Percentiles rank a stretch among this genome's conserved stretches.
Conservation (phyloP, 2,113 vertebrate genomes). For the Tricholaema leucomelas region DNA sequence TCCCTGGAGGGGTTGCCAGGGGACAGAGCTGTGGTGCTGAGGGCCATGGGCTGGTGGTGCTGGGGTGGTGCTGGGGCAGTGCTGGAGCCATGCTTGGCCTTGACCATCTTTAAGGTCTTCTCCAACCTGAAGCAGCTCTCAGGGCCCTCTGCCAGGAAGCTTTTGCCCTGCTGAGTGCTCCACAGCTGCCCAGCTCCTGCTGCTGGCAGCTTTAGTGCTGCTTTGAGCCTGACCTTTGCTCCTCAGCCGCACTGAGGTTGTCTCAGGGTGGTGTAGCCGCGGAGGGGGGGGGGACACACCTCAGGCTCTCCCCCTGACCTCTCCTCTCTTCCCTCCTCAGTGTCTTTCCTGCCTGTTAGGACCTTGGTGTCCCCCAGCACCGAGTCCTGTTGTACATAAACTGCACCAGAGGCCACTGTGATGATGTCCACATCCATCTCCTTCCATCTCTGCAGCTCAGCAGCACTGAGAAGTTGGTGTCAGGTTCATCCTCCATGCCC, state of each 20-base stretch:
- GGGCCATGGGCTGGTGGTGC: no score
- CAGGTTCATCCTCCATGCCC: neutral
- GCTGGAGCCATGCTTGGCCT: no score
- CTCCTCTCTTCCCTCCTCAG: slow-evolving; percentile 60
- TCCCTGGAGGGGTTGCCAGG: no score
- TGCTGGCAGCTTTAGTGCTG: neutral
- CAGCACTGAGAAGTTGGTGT: slow-evolving; percentile 67
- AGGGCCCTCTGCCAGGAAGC: neutral
- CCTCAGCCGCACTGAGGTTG: neutral
- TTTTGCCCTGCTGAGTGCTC: neutral
- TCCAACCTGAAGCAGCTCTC: no score
- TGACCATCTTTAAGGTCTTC: no score
- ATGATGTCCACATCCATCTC: slow-evolving; percentile 71
- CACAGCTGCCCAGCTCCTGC: neutral
- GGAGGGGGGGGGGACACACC: neutral
- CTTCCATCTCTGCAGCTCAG: slow-evolving; percentile 56
- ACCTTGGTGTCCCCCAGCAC: slow-evolving; percentile 65
- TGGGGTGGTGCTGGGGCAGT: no score
- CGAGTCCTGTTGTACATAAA: slow-evolving; percentile 79
- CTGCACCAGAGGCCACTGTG: slow-evolving; percentile 80
- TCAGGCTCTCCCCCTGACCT: neutral
- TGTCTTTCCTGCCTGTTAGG: slow-evolving; percentile 83
- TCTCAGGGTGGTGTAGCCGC: neutral
- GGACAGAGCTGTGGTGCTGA: no score
- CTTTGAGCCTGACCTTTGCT: neutral